Evolutionary conservation across 2,888 invertebrate genomes (phyloP), one percentile per base, ranked within the genome.

Genomic region (Anagyrus pseudococci): DNA sequence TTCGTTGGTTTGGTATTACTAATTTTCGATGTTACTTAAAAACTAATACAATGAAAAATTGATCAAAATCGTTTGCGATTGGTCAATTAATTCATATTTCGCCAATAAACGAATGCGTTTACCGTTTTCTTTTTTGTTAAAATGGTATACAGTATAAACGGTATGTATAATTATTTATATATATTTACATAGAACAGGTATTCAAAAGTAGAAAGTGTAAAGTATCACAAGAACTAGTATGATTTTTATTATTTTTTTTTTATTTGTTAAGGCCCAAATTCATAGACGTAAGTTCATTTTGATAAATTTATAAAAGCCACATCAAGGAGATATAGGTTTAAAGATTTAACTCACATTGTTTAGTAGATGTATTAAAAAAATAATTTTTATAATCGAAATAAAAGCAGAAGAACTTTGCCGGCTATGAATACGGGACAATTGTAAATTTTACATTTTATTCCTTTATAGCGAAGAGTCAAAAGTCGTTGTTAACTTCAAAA

Each of bases 221-320:
- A 75, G 76, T 78, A 78, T 78, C 75, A 78, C 77, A 78, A 77
- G 73, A 73, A 77, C 74, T 75, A 74, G 72, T 75, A 75, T 73
- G 73, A 75, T 72, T 62, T 57, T 55, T 58, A 29, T 29, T 44
- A 37, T 29, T 7, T 48, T 22, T 41, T 55, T 46, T 29, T 7
- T 48, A n/a, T 41, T 55, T 46, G 62, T 19, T 60, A 66, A 66
- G 66, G 66, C 62, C 62, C 66, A 62, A 66, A 62, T 62, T 59
- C 53, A 62, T 59, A 66, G 66, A 60, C 56, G 48, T 59, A 52
- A 59, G 59, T 57, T 62, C 53, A 49, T 62, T 62, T 49, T 56
- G 33, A 62, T 40, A 46, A 44, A 8, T 55, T 56, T 56, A 4
- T 50, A 61, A 58, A 62, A 58, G 53, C 46, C 55, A 52, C 40